phyloP scores from a whole-genome alignment of 2,797 vertebrate genomes.

The Pangasius djambal region DNA sequence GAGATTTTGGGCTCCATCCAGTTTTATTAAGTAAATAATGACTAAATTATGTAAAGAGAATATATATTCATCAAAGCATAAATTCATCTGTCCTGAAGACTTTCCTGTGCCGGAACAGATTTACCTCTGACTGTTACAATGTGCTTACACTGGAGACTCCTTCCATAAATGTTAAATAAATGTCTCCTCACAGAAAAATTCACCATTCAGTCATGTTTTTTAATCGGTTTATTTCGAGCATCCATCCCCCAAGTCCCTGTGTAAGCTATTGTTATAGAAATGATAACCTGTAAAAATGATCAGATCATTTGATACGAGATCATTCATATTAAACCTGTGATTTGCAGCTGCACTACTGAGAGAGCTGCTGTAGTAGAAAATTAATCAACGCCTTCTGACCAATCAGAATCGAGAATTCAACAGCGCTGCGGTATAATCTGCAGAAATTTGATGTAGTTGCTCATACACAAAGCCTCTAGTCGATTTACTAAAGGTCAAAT shows the following conservation, averaged over 20 bases:
- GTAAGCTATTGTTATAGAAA: background rate
- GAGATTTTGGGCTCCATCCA: background rate
- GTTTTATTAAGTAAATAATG: background rate
- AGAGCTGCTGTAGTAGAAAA: background rate
- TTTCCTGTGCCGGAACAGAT: background rate
- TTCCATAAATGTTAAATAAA: background rate
- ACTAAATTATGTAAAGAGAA: background rate
- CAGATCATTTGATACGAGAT: background rate
- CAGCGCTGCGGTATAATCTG: background rate
- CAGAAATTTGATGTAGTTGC: background rate
- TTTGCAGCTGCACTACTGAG: background rate
- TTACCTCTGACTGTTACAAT: background rate
- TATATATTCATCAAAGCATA: too few species aligned
- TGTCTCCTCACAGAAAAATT: background rate
- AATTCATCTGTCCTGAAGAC: too few species aligned
- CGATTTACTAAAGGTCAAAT: background rate
- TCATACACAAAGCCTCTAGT: background rate
- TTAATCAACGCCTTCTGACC: background rate
- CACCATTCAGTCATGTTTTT: background rate
- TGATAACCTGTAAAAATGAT: background rate
- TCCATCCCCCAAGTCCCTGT: background rate
- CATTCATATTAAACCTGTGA: background rate
- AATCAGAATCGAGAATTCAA: background rate
- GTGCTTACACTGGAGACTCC: background rate
- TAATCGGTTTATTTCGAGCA: background rate